These are phyloP conservation scores for Triplophysa dalaica DNA, from an alignment of 2,113 vertebrate species.

Conservation along the genomic window DNA sequence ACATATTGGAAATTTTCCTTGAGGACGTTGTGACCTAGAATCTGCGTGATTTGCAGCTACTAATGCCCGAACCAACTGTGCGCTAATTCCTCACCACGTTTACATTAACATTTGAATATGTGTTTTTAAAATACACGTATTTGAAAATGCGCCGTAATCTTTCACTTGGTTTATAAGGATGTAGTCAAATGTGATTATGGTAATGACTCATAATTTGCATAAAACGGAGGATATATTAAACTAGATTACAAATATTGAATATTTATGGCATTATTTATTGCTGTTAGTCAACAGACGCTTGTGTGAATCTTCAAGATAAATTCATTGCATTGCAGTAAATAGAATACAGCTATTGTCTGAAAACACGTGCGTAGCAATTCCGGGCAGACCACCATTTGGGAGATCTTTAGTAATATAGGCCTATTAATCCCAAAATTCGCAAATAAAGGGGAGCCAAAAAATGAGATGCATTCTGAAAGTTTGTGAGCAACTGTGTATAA, in stretches of 20 bases:
- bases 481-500: too few relatives aligned
- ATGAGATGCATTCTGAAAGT: too few relatives aligned
- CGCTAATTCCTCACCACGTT: conserved; percentile 63
- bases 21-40: conserved; percentile 60
- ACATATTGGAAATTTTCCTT: conserved; percentile 68
- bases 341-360: conserved; percentile 14
- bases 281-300: conserved; percentile 78
- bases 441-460: neutral
- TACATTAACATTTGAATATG: conserved; percentile 78
- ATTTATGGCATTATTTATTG: conserved; percentile 77
- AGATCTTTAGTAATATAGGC: neutral
- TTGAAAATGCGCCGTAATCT: conserved; percentile 76
- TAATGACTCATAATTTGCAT: conserved; percentile 78
- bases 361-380: neutral
- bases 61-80: conserved; percentile 3
- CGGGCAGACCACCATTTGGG: neutral
- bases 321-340: conserved; percentile 58
- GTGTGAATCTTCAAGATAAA: conserved; percentile 69
- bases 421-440: neutral
- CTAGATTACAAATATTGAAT: conserved; percentile 79
- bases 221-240: conserved; percentile 80
- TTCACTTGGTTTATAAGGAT: conserved; percentile 75
- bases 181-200: conserved; percentile 82
- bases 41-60: conserved; percentile 24
- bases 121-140: conserved; percentile 74